These are phyloP conservation scores for Solea solea DNA, from an alignment of 2,113 vertebrate genomes.

Conservation along the genomic window DNA sequence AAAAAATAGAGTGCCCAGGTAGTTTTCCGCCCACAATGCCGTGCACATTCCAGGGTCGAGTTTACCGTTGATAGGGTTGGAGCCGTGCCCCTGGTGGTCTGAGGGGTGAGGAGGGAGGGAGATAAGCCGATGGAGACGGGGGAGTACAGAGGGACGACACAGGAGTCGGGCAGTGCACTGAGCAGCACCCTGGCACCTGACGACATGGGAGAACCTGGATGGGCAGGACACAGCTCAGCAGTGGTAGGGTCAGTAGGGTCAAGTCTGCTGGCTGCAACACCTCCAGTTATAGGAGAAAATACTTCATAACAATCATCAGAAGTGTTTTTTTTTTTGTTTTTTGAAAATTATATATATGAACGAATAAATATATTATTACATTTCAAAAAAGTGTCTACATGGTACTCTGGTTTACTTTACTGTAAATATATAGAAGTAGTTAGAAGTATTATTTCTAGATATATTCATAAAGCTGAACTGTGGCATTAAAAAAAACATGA, in stretches of 20 bases:
- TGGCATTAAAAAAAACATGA: background rate
- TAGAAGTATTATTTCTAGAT: background rate
- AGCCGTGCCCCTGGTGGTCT: conserved; percentile 79
- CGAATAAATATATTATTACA: background rate
- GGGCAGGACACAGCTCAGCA: conserved; percentile 60
- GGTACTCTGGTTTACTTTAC: conserved; percentile 9
- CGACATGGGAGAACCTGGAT: conserved; percentile 64
- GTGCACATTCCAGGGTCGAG: conserved; percentile 81
- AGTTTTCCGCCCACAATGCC: conserved; percentile 88
- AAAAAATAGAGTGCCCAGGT: conserved; percentile 81
- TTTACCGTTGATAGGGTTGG: conserved; percentile 57
- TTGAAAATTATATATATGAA: background rate
- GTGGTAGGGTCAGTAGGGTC: conserved; percentile 39
- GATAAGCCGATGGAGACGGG: conserved; percentile 92
- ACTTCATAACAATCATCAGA: conserved; percentile 31
- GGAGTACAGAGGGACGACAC: conserved; percentile 78
- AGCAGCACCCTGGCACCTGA: conserved; percentile 64
- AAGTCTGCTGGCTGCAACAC: conserved; percentile 39
- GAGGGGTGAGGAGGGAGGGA: conserved; percentile 90
- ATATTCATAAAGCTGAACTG: conserved; percentile 3
- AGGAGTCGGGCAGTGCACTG: conserved; percentile 60
- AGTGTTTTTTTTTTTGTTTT: background rate
- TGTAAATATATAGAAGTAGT: background rate
- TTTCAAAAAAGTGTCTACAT: background rate
- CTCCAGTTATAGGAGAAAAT: conserved; percentile 40